A percentile compares a stretch with the other conserved stretches of the same genome.
phyloP scores from a whole-genome alignment of 2,888 invertebrate species.

The Amorpha juglandis region DNA sequence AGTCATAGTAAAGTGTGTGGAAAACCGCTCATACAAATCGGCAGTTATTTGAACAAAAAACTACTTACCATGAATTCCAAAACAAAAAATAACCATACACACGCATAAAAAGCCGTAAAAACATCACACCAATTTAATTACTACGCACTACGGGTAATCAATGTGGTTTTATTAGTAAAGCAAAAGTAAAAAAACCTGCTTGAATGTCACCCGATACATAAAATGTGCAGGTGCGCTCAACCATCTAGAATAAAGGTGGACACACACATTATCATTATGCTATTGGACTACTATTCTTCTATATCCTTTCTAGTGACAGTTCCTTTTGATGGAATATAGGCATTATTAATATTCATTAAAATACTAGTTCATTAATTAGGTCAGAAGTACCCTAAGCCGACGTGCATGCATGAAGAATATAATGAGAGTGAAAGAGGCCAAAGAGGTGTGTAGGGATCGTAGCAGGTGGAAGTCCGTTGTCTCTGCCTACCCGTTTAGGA shows the following conservation, averaged over 20 bases:
- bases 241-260: slow-evolving; percentile 1
- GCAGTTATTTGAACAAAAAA: neutral
- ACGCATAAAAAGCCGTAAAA: neutral
- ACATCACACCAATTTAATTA: slow-evolving; percentile 1
- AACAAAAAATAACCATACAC: neutral
- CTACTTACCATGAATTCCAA: neutral
- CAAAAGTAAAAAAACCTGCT: neutral
- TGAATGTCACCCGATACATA: slow-evolving; percentile 7
- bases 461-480: too few relatives aligned
- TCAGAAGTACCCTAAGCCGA: too few relatives aligned
- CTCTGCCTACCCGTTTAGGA: too few relatives aligned
- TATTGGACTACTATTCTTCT: too few relatives aligned
- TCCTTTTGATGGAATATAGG: too few relatives aligned
- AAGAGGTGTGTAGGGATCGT: too few relatives aligned
- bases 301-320: too few relatives aligned
- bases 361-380: too few relatives aligned
- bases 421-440: too few relatives aligned
- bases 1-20: too few relatives aligned
- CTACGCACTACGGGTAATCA: neutral
- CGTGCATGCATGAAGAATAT: too few relatives aligned
- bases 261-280: neutral
- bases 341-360: too few relatives aligned
- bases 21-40: neutral
- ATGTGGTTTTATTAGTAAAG: neutral
- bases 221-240: neutral